Conservation (phyloP, 2,113 vertebrate genomes). For the Xenopus laevis region DNA sequence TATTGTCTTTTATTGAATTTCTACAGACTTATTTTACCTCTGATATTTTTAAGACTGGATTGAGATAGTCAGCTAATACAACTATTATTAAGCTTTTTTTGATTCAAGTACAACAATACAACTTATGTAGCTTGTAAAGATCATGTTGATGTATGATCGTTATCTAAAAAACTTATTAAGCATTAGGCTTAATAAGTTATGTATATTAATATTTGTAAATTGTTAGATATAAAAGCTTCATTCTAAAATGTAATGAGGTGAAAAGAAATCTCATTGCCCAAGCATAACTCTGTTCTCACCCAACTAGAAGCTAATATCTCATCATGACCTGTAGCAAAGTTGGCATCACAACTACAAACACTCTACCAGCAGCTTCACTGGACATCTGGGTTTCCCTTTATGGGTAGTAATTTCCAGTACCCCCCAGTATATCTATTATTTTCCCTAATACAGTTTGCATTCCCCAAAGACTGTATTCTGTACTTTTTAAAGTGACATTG, state of each 20-base stretch:
- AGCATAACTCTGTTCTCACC: constrained; percentile 12
- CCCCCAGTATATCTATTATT: not conserved
- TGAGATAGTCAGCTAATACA: too few relatives aligned
- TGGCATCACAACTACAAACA: not conserved
- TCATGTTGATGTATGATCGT: too few relatives aligned
- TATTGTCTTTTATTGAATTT: too few relatives aligned
- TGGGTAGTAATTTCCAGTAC: not conserved
- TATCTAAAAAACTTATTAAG: too few relatives aligned
- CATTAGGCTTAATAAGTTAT: too few relatives aligned
- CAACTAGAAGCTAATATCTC: constrained; percentile 19
- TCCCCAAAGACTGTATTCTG: not conserved
- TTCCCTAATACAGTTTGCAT: accelerated
- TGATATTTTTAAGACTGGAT: too few relatives aligned
- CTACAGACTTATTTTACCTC: too few relatives aligned
- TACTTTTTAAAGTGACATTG: not conserved
- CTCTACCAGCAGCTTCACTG: not conserved
- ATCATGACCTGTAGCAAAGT: constrained; percentile 10
- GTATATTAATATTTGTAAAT: not conserved
- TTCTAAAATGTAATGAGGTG: not conserved
- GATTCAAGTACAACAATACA: too few relatives aligned
- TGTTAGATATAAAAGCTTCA: not conserved
- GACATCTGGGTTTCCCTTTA: not conserved
- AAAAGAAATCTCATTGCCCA: constrained; percentile 11
- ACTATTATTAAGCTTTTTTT: too few relatives aligned
- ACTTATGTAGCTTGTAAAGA: too few relatives aligned